These are phyloP conservation scores for Aplodontia rufa DNA, from an alignment of 2,113 vertebrate species.

Conservation along the genomic window DNA sequence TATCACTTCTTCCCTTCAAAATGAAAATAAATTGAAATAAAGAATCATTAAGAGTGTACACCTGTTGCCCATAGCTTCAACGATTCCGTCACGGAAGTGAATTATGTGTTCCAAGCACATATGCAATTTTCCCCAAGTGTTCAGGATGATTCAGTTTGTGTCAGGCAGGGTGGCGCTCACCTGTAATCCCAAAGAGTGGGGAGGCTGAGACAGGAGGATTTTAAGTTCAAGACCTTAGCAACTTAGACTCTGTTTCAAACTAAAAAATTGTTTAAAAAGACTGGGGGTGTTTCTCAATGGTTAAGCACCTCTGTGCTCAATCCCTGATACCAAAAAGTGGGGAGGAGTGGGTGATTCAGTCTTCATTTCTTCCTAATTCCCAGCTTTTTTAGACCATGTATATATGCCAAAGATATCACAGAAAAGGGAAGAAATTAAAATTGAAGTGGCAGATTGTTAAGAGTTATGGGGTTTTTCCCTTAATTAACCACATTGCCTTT, in stretches of 20 bases:
- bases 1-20: neutral
- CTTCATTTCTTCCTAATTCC: neutral
- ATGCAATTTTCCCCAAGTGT: neutral
- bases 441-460: neutral
- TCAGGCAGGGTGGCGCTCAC: no score
- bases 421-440: neutral
- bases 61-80: neutral
- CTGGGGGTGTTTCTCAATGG: no score
- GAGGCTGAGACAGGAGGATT: no score
- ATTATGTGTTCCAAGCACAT: neutral
- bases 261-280: no score
- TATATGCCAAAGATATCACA: neutral
- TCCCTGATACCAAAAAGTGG: no score
- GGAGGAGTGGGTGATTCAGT: no score
- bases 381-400: neutral
- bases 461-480: neutral
- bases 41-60: neutral
- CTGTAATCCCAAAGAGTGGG: no score
- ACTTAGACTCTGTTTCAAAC: no score
- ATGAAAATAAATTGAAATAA: conserved; percentile 31
- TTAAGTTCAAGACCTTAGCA: no score
- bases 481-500: neutral
- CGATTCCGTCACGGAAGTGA: neutral
- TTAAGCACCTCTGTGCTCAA: no score
- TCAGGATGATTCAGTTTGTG: no score